Evolutionary conservation across 2,888 invertebrate species (phyloP).

Genomic region (Drosophila macrospina): DNA sequence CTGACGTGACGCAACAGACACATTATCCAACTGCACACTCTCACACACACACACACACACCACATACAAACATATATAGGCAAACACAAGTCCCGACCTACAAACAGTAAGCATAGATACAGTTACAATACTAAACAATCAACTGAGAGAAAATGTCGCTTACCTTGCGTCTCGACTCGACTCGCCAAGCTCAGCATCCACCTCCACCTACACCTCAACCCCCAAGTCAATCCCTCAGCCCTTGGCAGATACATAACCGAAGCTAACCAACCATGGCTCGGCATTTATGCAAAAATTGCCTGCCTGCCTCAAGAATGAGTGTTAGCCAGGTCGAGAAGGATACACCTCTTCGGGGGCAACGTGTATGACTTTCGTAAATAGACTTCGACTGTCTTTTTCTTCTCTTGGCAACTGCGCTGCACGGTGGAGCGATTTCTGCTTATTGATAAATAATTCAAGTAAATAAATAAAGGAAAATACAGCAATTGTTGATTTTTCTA

Average conservation of each 20-base stretch:
- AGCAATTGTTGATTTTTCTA: too few species aligned
- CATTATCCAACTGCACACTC: slow-evolving; percentile 59
- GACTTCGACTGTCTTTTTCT: slow-evolving; percentile 49
- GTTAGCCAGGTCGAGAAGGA: slow-evolving; percentile 16
- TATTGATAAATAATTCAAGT: slow-evolving; percentile 11
- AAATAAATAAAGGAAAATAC: too few species aligned
- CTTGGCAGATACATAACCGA: background rate
- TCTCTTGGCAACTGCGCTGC: slow-evolving; percentile 29
- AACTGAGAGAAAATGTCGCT: slow-evolving; percentile 49
- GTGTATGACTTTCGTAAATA: slow-evolving; percentile 48
- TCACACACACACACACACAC: slow-evolving; percentile 17
- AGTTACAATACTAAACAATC: slow-evolving; percentile 66
- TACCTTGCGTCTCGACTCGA: slow-evolving; percentile 52
- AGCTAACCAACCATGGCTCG: slow-evolving; percentile 56
- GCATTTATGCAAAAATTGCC: slow-evolving; percentile 70
- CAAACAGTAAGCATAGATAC: slow-evolving; percentile 18
- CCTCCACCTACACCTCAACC: slow-evolving; percentile 10
- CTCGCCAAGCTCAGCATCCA: slow-evolving; percentile 49
- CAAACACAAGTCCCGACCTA: slow-evolving; percentile 1
- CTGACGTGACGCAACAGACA: slow-evolving; percentile 78
- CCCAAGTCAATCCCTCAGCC: background rate
- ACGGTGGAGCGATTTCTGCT: slow-evolving; percentile 54
- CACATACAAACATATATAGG: background rate
- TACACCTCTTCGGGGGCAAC: slow-evolving; percentile 14
- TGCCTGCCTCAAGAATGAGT: slow-evolving; percentile 41